phyloP scores from a whole-genome alignment of 2,888 invertebrate genomes.

The Zaprionus lineosus region DNA sequence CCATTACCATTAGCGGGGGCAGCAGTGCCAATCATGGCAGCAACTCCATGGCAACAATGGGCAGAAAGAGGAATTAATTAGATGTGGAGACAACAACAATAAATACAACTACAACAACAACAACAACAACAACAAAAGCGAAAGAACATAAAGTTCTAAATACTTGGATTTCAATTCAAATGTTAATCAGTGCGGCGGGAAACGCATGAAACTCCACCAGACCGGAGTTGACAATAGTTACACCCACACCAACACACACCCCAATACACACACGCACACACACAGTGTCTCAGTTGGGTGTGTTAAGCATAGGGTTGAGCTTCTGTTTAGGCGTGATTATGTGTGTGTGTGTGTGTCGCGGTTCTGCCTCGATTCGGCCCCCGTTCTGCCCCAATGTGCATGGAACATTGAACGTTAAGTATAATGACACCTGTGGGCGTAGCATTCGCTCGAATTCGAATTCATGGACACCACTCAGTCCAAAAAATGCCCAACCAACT shows the following conservation, averaged over 20 bases:
- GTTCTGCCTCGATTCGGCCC: slow-evolving; percentile 55
- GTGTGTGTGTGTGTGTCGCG: slow-evolving; percentile 33
- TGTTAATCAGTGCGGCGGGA: slow-evolving; percentile 72
- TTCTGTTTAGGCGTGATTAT: slow-evolving; percentile 57
- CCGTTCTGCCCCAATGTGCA: slow-evolving; percentile 71
- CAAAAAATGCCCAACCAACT: slow-evolving; percentile 26
- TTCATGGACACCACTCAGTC: slow-evolving; percentile 61
- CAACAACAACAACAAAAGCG: slow-evolving; percentile 14
- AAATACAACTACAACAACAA: slow-evolving; percentile 31
- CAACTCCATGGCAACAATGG: slow-evolving; percentile 71
- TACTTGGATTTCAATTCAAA: slow-evolving; percentile 72
- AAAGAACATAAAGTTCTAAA: slow-evolving; percentile 42
- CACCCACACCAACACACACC: slow-evolving; percentile 21
- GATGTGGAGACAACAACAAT: slow-evolving; percentile 74
- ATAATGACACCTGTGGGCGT: slow-evolving; percentile 74
- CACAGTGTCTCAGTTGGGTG: slow-evolving; percentile 45
- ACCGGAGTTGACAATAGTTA: slow-evolving; percentile 64
- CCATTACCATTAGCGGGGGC: slow-evolving; percentile 64
- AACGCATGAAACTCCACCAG: slow-evolving; percentile 46
- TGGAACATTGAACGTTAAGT: slow-evolving; percentile 55
- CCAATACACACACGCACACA: slow-evolving; percentile 12
- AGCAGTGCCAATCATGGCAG: slow-evolving; percentile 49
- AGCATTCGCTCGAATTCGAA: slow-evolving; percentile 36
- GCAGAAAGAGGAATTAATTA: slow-evolving; percentile 77
- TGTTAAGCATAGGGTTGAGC: slow-evolving; percentile 37